Conservation (phyloP, 2,797 vertebrate genomes). For the Ceryle rudis region DNA sequence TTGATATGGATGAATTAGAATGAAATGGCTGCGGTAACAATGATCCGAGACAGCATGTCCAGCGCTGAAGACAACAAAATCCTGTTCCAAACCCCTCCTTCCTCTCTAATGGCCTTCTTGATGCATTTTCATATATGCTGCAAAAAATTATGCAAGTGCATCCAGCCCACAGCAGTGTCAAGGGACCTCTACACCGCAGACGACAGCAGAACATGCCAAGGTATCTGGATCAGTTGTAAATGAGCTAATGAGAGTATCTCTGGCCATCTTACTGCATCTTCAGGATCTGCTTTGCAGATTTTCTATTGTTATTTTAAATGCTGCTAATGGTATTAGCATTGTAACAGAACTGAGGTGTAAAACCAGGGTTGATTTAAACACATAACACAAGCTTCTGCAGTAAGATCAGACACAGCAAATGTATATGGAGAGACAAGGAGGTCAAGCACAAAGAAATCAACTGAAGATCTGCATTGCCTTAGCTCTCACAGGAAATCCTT, state of each 20-base stretch:
- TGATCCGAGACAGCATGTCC: background rate
- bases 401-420: background rate
- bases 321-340: background rate
- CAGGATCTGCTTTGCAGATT: background rate
- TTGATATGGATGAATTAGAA: slow-evolving; percentile 3
- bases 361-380: background rate
- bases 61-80: background rate
- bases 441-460: background rate
- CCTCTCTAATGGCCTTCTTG: background rate
- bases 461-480: background rate
- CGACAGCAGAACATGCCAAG: background rate
- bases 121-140: background rate
- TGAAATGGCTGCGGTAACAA: background rate
- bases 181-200: background rate
- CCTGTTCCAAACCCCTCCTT: background rate
- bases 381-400: background rate
- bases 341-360: background rate
- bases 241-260: background rate
- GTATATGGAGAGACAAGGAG: background rate
- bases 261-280: background rate
- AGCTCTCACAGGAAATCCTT: background rate
- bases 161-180: background rate
- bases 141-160: background rate
- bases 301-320: background rate
- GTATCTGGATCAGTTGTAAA: background rate